phyloP scores from a whole-genome alignment of 2,113 vertebrate species.

The Vidua macroura region DNA sequence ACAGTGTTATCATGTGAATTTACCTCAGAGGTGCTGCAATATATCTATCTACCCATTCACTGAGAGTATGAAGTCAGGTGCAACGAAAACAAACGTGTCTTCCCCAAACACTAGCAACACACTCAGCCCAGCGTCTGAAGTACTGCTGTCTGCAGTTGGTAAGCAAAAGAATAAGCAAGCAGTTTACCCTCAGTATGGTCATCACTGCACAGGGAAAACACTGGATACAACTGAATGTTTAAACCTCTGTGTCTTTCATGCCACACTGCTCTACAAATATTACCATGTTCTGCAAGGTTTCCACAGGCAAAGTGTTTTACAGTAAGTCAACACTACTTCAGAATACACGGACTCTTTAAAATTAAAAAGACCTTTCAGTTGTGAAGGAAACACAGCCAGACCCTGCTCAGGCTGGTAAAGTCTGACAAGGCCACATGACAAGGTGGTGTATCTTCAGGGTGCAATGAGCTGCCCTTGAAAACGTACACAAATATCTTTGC shows the following conservation, averaged over 20 bases:
- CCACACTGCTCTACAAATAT: not conserved
- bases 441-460: not conserved
- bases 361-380: not conserved
- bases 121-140: not conserved
- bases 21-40: not conserved
- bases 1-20: not conserved
- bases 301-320: not conserved
- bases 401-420: slow-evolving; percentile 1
- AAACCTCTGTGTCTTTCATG: not conserved
- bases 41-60: not conserved
- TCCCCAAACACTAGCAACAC: not conserved
- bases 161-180: not conserved
- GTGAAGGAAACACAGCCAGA: not conserved
- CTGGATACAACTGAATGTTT: not conserved
- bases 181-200: not conserved
- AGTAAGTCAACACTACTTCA: not conserved
- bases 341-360: not conserved
- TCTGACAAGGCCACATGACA: not conserved
- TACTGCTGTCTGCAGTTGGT: not conserved
- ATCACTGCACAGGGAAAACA: not conserved
- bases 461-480: slow-evolving; percentile 43
- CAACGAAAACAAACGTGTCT: not conserved
- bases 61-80: not conserved
- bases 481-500: not conserved
- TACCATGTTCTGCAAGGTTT: not conserved